phyloP scores from a whole-genome alignment of 2,113 vertebrate genomes.

The Callorhinus ursinus region DNA sequence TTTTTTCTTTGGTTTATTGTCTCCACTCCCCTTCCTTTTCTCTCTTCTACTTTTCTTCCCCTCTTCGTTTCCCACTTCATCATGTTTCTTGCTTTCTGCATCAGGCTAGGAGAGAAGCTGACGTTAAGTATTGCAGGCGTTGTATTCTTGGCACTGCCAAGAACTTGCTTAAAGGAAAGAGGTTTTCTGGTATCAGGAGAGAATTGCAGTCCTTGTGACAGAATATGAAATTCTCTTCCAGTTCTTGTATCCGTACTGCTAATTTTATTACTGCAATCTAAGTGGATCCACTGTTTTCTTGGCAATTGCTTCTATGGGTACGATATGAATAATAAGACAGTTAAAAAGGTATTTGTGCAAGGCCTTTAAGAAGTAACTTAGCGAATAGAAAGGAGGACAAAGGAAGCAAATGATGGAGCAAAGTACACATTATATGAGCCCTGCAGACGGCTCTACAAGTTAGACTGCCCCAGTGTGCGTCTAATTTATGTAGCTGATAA shows the following conservation, averaged over 20 bases:
- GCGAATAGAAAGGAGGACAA: slow-evolving; percentile 12
- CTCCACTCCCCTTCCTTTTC: not conserved
- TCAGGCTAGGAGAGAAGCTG: not conserved
- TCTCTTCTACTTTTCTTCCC: not conserved
- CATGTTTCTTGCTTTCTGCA: not conserved
- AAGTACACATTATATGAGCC: not conserved
- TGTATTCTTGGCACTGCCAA: not conserved
- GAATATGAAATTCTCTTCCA: not conserved
- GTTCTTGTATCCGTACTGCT: not conserved
- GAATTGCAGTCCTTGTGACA: not conserved
- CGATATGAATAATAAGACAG: not conserved
- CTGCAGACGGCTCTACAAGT: slow-evolving; percentile 25
- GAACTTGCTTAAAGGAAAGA: not conserved
- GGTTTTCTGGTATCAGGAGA: not conserved
- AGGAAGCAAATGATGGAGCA: slow-evolving; percentile 62
- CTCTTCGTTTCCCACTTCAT: not conserved
- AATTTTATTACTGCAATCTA: not conserved
- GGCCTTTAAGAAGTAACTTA: not conserved
- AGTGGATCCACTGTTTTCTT: not conserved
- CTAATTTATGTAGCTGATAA: slow-evolving; percentile 83
- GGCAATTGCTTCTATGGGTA: not conserved
- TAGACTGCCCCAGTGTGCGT: slow-evolving; percentile 71
- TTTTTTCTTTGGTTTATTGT: not conserved
- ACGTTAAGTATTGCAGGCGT: not conserved
- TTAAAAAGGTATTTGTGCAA: not conserved